phyloP scores from a whole-genome alignment of 2,797 vertebrate species.

The Sebastes itinus region DNA sequence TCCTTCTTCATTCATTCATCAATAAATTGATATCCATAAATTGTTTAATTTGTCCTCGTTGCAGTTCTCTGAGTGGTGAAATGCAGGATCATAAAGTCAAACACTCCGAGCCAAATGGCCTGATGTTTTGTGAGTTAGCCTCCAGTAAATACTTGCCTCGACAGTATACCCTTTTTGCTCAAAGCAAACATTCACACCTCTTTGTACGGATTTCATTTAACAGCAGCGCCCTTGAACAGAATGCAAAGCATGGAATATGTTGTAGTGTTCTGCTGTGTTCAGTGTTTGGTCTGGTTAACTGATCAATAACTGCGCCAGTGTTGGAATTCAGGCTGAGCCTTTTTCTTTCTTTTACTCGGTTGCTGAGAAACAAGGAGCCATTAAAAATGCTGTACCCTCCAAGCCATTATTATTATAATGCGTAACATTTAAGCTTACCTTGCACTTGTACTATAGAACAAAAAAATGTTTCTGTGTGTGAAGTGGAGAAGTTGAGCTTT shows the following conservation, averaged over 20 bases:
- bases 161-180: neutral
- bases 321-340: neutral
- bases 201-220: neutral
- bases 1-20: neutral
- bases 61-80: neutral
- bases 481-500: neutral
- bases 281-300: slow-evolving; percentile 1
- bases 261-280: neutral
- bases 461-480: neutral
- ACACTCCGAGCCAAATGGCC: neutral
- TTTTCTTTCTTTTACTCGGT: neutral
- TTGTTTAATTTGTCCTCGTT: neutral
- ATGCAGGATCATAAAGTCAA: neutral
- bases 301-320: slow-evolving; percentile 13
- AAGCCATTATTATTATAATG: neutral
- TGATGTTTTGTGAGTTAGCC: neutral
- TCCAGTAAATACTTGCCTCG: neutral
- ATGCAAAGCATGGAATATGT: neutral
- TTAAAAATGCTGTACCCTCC: neutral
- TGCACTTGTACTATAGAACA: neutral
- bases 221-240: neutral
- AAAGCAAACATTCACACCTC: neutral
- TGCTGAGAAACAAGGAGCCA: neutral
- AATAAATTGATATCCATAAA: neutral
- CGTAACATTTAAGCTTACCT: neutral